A percentile compares a stretch with the other conserved stretches of the same genome.
Evolutionary conservation across 2,888 invertebrate genomes (phyloP).

Genomic region (Xanthorhoe spadicearia): DNA sequence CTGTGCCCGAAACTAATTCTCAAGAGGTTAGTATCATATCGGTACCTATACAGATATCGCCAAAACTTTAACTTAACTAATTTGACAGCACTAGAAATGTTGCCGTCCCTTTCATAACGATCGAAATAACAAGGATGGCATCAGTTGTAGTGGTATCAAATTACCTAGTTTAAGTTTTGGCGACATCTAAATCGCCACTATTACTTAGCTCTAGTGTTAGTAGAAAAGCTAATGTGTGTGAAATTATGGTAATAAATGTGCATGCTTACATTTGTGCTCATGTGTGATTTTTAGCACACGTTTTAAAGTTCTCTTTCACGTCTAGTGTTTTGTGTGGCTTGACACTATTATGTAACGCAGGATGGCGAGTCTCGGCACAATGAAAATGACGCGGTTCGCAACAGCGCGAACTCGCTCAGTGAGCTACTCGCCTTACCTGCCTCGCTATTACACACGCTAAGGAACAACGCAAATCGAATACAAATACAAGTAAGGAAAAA

Average conservation of each 20-base stretch:
- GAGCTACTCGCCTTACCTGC: conserved; percentile 87
- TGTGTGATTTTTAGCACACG: conserved; percentile 9
- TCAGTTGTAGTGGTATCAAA: too few relatives aligned
- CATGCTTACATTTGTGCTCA: neutral
- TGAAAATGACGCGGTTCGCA: conserved; percentile 87
- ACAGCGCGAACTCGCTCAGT: conserved; percentile 91
- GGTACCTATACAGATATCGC: too few relatives aligned
- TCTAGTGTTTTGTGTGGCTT: conserved; percentile 17
- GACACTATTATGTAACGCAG: conserved; percentile 47
- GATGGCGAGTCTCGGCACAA: conserved; percentile 50
- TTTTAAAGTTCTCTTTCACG: conserved; percentile 3
- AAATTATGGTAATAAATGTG: neutral
- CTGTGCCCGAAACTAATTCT: conserved; percentile 67
- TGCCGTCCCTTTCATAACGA: too few relatives aligned
- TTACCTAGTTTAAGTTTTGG: too few relatives aligned
- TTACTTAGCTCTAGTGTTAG: conserved; percentile 1
- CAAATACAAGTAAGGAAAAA: conserved; percentile 66
- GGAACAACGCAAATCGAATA: conserved; percentile 65
- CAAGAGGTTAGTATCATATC: conserved; percentile 66
- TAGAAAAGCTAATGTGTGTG: neutral
- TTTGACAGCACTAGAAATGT: too few relatives aligned
- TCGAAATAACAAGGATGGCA: too few relatives aligned
- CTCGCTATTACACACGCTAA: conserved; percentile 69
- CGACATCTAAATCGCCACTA: too few relatives aligned
- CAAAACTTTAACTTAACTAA: too few relatives aligned